Evolutionary conservation across 2,888 invertebrate species (phyloP), one percentile per base, ranked within the genome.

Genomic region (Drosophila meridiana): DNA sequence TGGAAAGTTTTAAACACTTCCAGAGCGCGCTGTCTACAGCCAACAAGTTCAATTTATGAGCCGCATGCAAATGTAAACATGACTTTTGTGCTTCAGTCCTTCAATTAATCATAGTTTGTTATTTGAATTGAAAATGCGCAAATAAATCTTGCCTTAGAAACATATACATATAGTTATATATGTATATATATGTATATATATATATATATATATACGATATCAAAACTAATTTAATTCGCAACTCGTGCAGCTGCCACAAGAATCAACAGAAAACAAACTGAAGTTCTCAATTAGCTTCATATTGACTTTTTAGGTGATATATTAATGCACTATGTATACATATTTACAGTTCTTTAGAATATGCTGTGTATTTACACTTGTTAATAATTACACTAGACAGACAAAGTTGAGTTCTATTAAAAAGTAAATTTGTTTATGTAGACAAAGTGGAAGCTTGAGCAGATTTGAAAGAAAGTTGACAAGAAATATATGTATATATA

Each of bases 1-100:
- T 48, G 45, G 61, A 80, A 86, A 86, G 66, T 78, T 80, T 58
- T 36, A 53, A 55, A 69, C 52, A 65, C 52, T 71, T 68, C 50
- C 36, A 32, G 53, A 14, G 56, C 63, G 56, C 63, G 48, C 63
- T 76, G 61, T 61, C 68, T 67, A 45, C 30, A 47, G 68, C 47
- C 64, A 80, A 74, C 70, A 79, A 68, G 47, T 42, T 45, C 32
- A 69, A 65, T 74, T 72, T 80, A 72, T 70, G 64, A 45, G 60
- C 7, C 42, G 20, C 42, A 52, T 20, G n/a, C 28, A 42, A 65
- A 38, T 9, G 38, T 52, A 61, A 40, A 42, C 30, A 72, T 28
- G 63, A 48, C 43, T 53, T 50, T 56, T 55, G 53, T 38, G 40
- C 58, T n/a, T 36, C 42, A 56, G 43, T 36, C 9, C 70, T 48